Base-by-base conservation (phyloP, 2,113 vertebrate species). In the Galemys pyrenaicus region DNA sequence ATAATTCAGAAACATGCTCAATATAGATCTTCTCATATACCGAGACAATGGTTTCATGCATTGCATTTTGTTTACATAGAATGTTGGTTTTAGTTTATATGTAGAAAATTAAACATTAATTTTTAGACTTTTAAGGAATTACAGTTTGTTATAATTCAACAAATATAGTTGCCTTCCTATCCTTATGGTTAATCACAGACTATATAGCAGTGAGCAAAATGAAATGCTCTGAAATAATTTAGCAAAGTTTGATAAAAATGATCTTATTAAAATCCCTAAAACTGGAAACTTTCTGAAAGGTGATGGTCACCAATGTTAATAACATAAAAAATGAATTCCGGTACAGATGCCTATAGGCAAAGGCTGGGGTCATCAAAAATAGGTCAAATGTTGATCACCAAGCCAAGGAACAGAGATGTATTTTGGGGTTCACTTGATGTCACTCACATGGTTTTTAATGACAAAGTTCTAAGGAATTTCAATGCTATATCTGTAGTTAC, bases 101-200 rank as follows among this genome's bases (percentile, higher is more conserved):
- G 39, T 75, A 89, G 35, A 15, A 89, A 87, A n/a, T 77, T 84
- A 95, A 94, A 94, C 73, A 65, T 32, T 85, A 92, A 60, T 79
- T 89, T 22, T 32, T 88, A 51, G 15, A 89, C 37, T 84, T 49
- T 92, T 87, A 56, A 20, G 6, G 41, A 88, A 91, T 64, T 65
- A 20, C 6, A 81, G 17, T 83, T 89, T 39, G 41, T 94, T 94
- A 94, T 46, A 81, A 24, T 67, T 92, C 17, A 30, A 51, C 30
- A 84, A 85, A 62, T 44, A 22, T 24, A 44, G 3, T 70, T 94
- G 30, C 60, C 13, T 93, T 9, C 30, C 9, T 90, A 1, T 1
- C 2, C 32, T 30, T 51, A 0, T 78, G 71, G 82, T 58, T 70
- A 79, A 83, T 24, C 32, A 62, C 39, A 85, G 71, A 3, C 30